Base-by-base conservation (phyloP, 2,888 invertebrate species). In the Proisotoma minuta region DNA sequence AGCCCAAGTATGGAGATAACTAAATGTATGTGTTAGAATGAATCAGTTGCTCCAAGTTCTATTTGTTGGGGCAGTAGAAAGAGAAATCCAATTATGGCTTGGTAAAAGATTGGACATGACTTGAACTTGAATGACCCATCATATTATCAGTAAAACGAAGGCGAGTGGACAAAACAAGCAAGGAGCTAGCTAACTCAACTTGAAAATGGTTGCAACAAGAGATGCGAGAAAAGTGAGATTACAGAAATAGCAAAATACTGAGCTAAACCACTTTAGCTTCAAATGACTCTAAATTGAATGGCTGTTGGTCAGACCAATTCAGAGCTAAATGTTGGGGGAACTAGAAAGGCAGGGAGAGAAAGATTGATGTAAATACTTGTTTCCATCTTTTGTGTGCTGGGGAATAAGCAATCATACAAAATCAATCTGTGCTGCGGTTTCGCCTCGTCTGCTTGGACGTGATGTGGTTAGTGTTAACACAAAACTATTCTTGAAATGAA, bases 1-100 rank as follows among this genome's bases (percentile, higher is more conserved):
- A n/a, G n/a, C n/a, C n/a, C n/a, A n/a, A n/a, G n/a, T n/a, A n/a
- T n/a, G n/a, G n/a, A n/a, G n/a, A n/a, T n/a, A n/a, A n/a, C n/a
- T n/a, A n/a, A n/a, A n/a, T n/a, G n/a, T n/a, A n/a, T n/a, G n/a
- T n/a, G n/a, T n/a, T n/a, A n/a, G n/a, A n/a, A n/a, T n/a, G n/a
- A n/a, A n/a, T n/a, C n/a, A n/a, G n/a, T n/a, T n/a, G n/a, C n/a
- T 52, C 23, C 4, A 20, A 28, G 20, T 28, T 5, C 24, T 28
- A 5, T 28, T 48, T 40, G 57, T 29, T 57, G 34, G 40, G 50
- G 54, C 48, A 56, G 24, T 49, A 62, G 53, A 56, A 34, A 59
- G 56, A 39, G 65, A 72, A 72, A 72, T 72, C 72, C 72, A 72
- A 72, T 72, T 72, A 72, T 69, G 68, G 68, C 60, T 68, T 62